Base-by-base conservation (phyloP, 2,113 vertebrate species). In the Bolborhynchus lineola region DNA sequence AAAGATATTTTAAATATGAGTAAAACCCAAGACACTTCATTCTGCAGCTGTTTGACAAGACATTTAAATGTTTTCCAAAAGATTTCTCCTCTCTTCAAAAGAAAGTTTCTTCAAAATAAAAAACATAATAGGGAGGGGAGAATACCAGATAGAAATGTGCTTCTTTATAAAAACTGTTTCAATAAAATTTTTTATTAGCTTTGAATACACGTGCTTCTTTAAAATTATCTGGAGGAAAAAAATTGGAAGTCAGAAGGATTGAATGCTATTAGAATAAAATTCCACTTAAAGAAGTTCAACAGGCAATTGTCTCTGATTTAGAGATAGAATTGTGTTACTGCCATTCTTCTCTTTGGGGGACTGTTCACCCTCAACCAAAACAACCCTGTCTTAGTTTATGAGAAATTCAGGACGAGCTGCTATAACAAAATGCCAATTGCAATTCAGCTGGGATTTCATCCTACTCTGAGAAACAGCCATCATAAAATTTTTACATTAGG, bases 341-440 rank as follows among this genome's bases (percentile, higher is more conserved):
- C 41, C 33, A 55, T 81, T 83, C 46, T 83, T 88, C 59, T 82
- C 93, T 96, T 90, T 91, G 72, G 72, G 91, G 71, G n/a, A 71
- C 82, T 93, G 39, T 88, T 96, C 92, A 92, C 77, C 81, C 53
- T 82, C 81, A 72, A 71, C 74, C 81, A 88, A 93, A 96, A 96
- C 86, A 95, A 88, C 82, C 11, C 80, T 53, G 3, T 78, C 82
- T 91, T 63, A 42, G 60, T 86, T 93, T 92, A 96, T 1, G 25
- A 95, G 94, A 93, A 94, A 95, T 92, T 89, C 95, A 84, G 79
- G 60, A 79, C 0, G 2, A 93, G 84, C 86, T 85, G 90, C 65
- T 88, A 16, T 82, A 94, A 90, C 92, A 93, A 93, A 97, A 46
- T 83, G 82, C 92, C 96, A 93, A 94, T 94, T 94, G 88, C 69